Percentiles rank a stretch among this genome's conserved stretches.
Evolutionary conservation across 92 coral and sea anemone species (phyloP).

Genomic region (Epizoanthus stellaris): DNA sequence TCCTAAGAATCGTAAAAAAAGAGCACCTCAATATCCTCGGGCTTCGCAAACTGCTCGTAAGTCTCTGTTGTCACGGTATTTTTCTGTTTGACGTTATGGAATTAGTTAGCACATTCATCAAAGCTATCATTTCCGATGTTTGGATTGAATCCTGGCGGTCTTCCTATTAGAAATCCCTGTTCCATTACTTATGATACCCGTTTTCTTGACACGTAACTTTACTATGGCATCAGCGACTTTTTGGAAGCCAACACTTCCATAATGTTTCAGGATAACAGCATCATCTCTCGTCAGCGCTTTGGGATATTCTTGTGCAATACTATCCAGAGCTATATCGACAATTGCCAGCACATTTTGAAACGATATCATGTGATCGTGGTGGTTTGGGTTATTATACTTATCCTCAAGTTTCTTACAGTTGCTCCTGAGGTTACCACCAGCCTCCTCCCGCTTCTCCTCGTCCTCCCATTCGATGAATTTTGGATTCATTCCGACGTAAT

Average conservation of each 20-base stretch:
- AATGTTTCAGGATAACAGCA: background rate
- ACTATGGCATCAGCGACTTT: background rate
- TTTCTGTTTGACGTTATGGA: background rate
- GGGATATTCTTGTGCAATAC: background rate
- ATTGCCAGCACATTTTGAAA: background rate
- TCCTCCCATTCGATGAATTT: conserved; percentile 1
- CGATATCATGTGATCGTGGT: background rate
- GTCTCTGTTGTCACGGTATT: background rate
- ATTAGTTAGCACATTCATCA: background rate
- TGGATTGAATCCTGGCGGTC: background rate
- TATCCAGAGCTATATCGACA: background rate
- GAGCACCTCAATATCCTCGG: background rate
- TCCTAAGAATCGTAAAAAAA: background rate
- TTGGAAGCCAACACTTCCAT: background rate
- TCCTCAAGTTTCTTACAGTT: background rate
- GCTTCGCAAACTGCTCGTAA: background rate
- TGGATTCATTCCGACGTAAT: too few relatives aligned
- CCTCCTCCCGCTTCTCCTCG: background rate
- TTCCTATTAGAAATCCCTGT: background rate
- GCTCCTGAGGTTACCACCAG: background rate
- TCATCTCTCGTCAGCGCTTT: background rate
- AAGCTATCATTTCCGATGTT: background rate
- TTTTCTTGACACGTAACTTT: background rate
- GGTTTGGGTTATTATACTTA: too few relatives aligned
- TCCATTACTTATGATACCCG: background rate